These are phyloP conservation scores for Sprattus sprattus DNA, from an alignment of 2,113 vertebrate species.

Conservation along the genomic window DNA sequence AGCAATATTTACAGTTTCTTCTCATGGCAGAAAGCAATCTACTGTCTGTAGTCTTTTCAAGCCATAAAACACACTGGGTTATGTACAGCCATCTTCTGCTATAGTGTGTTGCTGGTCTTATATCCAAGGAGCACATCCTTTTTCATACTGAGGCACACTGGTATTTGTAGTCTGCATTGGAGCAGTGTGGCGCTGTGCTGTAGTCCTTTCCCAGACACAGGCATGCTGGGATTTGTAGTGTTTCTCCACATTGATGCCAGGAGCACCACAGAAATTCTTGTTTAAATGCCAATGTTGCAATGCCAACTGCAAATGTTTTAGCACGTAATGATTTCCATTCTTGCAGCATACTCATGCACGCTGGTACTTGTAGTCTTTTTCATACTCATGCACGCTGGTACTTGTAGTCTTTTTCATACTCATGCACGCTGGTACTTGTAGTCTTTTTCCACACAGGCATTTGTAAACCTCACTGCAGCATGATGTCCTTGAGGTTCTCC, in stretches of 20 bases:
- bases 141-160: not conserved
- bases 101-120: not conserved
- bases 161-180: not conserved
- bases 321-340: not conserved
- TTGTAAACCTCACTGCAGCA: conserved; percentile 1
- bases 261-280: not conserved
- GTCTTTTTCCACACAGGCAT: not conserved
- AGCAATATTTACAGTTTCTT: not conserved
- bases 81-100: not conserved
- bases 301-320: no score
- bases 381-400: conserved; percentile 91
- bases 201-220: not conserved
- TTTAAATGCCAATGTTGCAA: not conserved
- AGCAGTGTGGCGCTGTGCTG: not conserved
- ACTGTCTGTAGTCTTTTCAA: not conserved
- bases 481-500: conserved; percentile 86
- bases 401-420: conserved; percentile 83
- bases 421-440: not conserved
- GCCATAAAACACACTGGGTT: not conserved
- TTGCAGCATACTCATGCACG: not conserved
- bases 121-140: not conserved
- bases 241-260: not conserved
- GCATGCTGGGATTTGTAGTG: not conserved
- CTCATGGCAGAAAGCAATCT: not conserved
- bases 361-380: conserved; percentile 71